These are phyloP conservation scores for Pipa parva DNA, from an alignment of 2,113 vertebrate species.

Conservation along the genomic window DNA sequence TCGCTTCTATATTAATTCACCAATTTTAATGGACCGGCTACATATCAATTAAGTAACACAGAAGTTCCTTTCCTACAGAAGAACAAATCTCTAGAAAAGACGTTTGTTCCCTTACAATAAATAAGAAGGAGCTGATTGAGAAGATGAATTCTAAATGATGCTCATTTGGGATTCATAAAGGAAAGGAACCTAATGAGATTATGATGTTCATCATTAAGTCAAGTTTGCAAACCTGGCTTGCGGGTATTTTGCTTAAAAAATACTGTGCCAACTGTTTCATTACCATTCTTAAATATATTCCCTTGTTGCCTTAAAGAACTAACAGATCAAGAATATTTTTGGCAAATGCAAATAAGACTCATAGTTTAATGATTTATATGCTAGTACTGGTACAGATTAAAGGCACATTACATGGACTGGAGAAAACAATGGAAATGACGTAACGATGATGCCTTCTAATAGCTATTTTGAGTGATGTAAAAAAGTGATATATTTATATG, in stretches of 20 bases:
- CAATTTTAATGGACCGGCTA: slow-evolving; percentile 44
- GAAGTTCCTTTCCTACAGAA: slow-evolving; percentile 47
- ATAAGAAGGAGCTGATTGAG: slow-evolving; percentile 48
- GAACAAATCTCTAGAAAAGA: slow-evolving; percentile 47
- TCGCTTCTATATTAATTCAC: slow-evolving; percentile 50
- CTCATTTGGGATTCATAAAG: slow-evolving; percentile 57
- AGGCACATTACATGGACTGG: too few relatives aligned
- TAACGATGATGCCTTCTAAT: too few relatives aligned
- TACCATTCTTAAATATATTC: slow-evolving; percentile 28
- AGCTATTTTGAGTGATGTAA: too few relatives aligned
- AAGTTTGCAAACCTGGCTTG: slow-evolving; percentile 52
- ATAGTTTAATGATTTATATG: too few relatives aligned
- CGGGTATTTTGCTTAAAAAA: slow-evolving; percentile 50
- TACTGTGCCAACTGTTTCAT: slow-evolving; percentile 46
- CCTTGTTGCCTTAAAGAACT: slow-evolving; percentile 20
- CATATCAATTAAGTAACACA: slow-evolving; percentile 56
- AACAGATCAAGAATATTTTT: too few relatives aligned
- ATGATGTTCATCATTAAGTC: slow-evolving; percentile 51
- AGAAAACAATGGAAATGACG: too few relatives aligned
- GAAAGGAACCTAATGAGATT: slow-evolving; percentile 55
- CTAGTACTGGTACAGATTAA: too few relatives aligned
- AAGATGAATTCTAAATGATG: slow-evolving; percentile 61
- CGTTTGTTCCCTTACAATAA: slow-evolving; percentile 50
- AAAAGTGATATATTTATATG: too few relatives aligned
- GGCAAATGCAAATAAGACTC: too few relatives aligned